Evolutionary conservation across 2,797 vertebrate species (phyloP).

Genomic region (Molossus alvarezi): DNA sequence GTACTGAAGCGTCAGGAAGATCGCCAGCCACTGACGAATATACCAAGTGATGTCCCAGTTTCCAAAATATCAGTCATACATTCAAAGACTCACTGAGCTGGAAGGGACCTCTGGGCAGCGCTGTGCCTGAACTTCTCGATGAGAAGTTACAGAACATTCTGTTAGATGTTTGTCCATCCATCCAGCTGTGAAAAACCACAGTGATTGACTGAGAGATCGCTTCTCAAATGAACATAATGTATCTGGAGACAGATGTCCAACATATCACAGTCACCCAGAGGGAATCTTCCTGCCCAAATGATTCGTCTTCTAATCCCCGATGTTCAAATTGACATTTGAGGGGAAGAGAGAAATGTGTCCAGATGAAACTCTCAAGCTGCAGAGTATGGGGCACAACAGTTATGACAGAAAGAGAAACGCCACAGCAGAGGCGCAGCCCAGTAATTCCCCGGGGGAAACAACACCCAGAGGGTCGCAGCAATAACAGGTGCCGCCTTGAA

Average conservation of each 20-base stretch:
- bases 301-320: slow-evolving; percentile 58
- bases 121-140: slow-evolving; percentile 73
- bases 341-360: slow-evolving; percentile 62
- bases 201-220: slow-evolving; percentile 74
- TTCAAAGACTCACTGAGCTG: slow-evolving; percentile 77
- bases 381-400: not conserved
- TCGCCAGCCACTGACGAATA: slow-evolving; percentile 47
- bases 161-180: slow-evolving; percentile 84
- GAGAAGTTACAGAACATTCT: slow-evolving; percentile 71
- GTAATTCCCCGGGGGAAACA: not conserved
- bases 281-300: slow-evolving; percentile 72
- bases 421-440: not conserved
- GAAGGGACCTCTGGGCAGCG: slow-evolving; percentile 71
- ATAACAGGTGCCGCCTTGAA: not conserved
- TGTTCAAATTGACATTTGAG: slow-evolving; percentile 67
- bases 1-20: slow-evolving; percentile 7
- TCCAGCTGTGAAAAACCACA: slow-evolving; percentile 84
- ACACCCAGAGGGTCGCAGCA: not conserved
- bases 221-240: slow-evolving; percentile 69
- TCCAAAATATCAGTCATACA: slow-evolving; percentile 80
- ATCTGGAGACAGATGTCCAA: slow-evolving; percentile 84
- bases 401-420: slow-evolving; percentile 53
- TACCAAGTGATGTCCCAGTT: slow-evolving; percentile 43
- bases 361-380: slow-evolving; percentile 63
- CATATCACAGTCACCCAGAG: slow-evolving; percentile 73